Evolutionary conservation across 2,797 vertebrate genomes (phyloP).

Genomic region (Brachyrhaphis roseni): DNA sequence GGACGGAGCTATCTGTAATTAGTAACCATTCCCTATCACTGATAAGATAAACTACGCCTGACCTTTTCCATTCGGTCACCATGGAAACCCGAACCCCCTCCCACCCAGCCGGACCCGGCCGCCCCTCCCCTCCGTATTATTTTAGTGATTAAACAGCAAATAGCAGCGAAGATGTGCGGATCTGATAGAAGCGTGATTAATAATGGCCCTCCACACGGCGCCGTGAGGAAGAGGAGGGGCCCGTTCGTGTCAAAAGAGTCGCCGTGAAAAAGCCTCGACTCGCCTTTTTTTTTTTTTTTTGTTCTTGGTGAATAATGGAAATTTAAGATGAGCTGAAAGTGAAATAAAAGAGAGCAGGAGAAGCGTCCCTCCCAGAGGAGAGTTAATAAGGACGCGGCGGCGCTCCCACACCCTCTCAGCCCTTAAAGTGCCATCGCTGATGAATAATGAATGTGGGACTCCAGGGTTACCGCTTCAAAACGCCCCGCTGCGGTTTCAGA

Average conservation of each 20-base stretch:
- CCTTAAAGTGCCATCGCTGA: conserved; percentile 58
- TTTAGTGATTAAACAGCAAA: conserved; percentile 89
- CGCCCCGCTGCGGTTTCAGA: conserved; percentile 63
- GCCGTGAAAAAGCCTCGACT: conserved; percentile 71
- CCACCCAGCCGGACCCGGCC: conserved; percentile 26
- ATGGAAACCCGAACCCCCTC: conserved; percentile 80
- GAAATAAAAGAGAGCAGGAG: conserved; percentile 75
- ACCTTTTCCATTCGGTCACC: conserved; percentile 83
- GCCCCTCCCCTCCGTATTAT: conserved; percentile 79
- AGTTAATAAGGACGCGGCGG: conserved; percentile 60
- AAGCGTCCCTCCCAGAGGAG: conserved; percentile 64
- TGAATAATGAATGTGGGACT: conserved; percentile 76
- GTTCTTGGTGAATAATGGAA: conserved; percentile 80
- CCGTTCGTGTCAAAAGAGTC: conserved; percentile 67
- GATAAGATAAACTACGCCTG: conserved; percentile 87
- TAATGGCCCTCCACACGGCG: conserved; percentile 78
- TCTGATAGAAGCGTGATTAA: conserved; percentile 83
- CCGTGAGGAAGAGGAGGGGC: conserved; percentile 53
- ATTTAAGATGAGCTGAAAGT: conserved; percentile 79
- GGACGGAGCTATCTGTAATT: conserved; percentile 88
- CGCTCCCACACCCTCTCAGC: conserved; percentile 45
- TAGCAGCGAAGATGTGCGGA: conserved; percentile 80
- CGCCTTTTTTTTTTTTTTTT: conserved; percentile 64
- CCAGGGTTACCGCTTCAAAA: conserved; percentile 66
- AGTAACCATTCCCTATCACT: conserved; percentile 88